Base-by-base conservation (phyloP, 2,797 vertebrate species). In the Chaenodraco wilsoni region DNA sequence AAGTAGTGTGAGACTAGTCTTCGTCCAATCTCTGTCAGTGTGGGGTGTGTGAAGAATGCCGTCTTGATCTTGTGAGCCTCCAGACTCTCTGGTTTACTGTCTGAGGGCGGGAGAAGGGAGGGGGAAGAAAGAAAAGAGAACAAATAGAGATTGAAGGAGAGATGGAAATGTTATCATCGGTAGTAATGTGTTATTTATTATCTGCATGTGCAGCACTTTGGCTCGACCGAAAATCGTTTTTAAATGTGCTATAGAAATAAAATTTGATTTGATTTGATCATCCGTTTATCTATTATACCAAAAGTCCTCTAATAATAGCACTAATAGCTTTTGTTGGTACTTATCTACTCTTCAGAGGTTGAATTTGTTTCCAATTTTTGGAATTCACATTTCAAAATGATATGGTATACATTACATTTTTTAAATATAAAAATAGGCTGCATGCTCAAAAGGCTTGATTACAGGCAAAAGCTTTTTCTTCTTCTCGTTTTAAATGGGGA, bases 51-150 rank as follows among this genome's bases (percentile, higher is more conserved):
- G 91, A 99, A 99, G 89, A 99, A 99, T 0, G 94, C 93, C 0
- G 95, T 95, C 93, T 99, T 99, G 88, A 99, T 97, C 86, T 96
- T 96, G 91, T 98, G 96, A 67, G 98, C 98, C 93, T 99, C 97
- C 83, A 99, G 94, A 88, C 94, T 97, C 94, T 98, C 97, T 61
- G 95, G 96, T 85, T 96, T 98, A 88, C 96, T 98, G 81, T 97
- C 98, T 99, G 90, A 73, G 90, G 76, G 60, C 46, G 17, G 61
- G 27, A 70, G 3, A 46, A 17, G 3, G 19, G 14, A 13, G 3
- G 27, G 16, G 31, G 9, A 14, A 37, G 4, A 66, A 33, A 17
- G 9, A 63, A 49, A 11, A 33, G 44, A 33, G 3, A 16, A 66
- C 17, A 54, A 33, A 55, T 9, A 19, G 17, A 49, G 8, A 13